A percentile compares a stretch with the other conserved stretches of the same genome.
These are phyloP conservation scores for Ecdyonurus torrentis DNA, from an alignment of 2,888 invertebrate species.

Conservation along the genomic window DNA sequence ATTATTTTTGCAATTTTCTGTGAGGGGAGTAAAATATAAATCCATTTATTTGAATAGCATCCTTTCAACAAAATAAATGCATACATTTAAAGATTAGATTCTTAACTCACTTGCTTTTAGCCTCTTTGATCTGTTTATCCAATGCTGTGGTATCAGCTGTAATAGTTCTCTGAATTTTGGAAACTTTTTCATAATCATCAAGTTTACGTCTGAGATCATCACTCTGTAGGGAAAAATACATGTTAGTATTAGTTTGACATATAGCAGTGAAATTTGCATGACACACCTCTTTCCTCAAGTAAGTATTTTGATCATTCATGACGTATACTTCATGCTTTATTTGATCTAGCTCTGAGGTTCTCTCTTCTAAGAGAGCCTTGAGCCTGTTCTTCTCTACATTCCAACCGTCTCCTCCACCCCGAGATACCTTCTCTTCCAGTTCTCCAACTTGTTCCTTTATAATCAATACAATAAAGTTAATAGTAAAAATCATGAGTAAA, in stretches of 20 bases:
- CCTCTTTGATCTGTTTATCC: slow-evolving; percentile 55
- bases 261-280: not conserved
- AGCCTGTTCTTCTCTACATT: slow-evolving; percentile 51
- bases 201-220: slow-evolving; percentile 65
- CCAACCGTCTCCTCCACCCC: slow-evolving; percentile 26
- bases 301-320: slow-evolving; percentile 53
- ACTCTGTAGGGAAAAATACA: slow-evolving; percentile 32
- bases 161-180: slow-evolving; percentile 62
- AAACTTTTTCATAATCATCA: slow-evolving; percentile 70
- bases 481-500: slow-evolving; percentile 18
- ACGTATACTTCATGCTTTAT: slow-evolving; percentile 48
- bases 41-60: no score
- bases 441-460: slow-evolving; percentile 31
- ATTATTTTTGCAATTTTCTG: no score
- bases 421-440: slow-evolving; percentile 20
- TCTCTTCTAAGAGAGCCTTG: slow-evolving; percentile 52
- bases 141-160: slow-evolving; percentile 57
- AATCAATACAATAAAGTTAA: slow-evolving; percentile 7
- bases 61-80: not conserved
- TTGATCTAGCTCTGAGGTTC: slow-evolving; percentile 52
- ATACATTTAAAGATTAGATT: slow-evolving; percentile 5
- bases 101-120: slow-evolving; percentile 41
- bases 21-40: no score
- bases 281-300: slow-evolving; percentile 43
- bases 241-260: not conserved